Conservation (phyloP, 2,113 vertebrate species). For the Dipodomys spectabilis region DNA sequence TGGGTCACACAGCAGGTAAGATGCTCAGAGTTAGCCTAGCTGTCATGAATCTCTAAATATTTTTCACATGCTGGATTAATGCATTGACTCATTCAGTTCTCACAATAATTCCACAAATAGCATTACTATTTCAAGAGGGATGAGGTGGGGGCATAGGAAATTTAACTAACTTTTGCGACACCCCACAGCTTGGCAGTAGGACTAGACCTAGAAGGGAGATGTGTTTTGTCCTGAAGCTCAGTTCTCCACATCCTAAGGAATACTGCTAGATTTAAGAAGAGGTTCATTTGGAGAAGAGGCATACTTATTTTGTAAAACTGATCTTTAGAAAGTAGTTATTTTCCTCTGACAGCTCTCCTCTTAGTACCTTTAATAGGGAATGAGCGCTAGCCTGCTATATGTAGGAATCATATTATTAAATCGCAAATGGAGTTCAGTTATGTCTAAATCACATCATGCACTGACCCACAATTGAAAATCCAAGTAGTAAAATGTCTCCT, state of each 20-base stretch:
- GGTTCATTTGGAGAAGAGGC: fast-evolving
- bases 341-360: background rate
- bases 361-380: background rate
- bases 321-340: background rate
- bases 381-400: background rate
- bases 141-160: background rate
- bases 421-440: background rate
- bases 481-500: constrained; percentile 26
- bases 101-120: background rate
- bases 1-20: background rate
- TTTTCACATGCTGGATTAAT: constrained; percentile 1
- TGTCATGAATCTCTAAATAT: background rate
- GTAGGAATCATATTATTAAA: background rate
- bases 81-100: background rate
- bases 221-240: background rate
- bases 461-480: background rate
- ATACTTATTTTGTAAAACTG: background rate
- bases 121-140: background rate
- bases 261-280: background rate
- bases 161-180: background rate
- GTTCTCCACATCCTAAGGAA: background rate
- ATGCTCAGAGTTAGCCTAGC: background rate
- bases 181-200: background rate
- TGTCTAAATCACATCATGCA: background rate
- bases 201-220: background rate